Evolutionary conservation across 2,113 vertebrate genomes (phyloP).

Genomic region (Pollimyrus isidori): DNA sequence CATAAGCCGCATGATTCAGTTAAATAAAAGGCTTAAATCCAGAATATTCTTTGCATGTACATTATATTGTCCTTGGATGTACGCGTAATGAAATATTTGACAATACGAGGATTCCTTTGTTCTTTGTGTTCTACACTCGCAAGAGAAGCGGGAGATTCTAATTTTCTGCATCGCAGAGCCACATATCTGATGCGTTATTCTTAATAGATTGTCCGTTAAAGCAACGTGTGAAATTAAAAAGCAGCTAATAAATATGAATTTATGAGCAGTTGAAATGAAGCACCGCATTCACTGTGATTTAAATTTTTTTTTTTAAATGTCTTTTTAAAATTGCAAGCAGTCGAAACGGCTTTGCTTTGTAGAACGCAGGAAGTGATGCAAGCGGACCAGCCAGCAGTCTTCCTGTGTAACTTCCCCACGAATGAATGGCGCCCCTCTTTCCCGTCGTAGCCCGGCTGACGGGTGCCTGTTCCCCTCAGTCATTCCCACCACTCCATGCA

Average conservation of each 20-base stretch:
- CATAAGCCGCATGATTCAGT: neutral
- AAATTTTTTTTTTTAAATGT: neutral
- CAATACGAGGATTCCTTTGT: neutral
- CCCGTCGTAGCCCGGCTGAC: conserved; percentile 36
- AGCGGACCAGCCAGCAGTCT: conserved; percentile 33
- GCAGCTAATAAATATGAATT: conserved; percentile 14
- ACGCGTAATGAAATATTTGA: neutral
- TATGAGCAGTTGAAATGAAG: conserved; percentile 25
- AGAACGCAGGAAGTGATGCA: neutral
- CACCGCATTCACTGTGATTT: neutral
- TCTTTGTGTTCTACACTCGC: neutral
- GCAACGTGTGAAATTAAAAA: conserved; percentile 34
- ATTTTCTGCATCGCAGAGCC: conserved; percentile 42
- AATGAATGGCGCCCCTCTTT: conserved; percentile 47
- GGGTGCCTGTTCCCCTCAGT: conserved; percentile 32
- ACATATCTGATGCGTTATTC: conserved; percentile 35
- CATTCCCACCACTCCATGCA: conserved; percentile 25
- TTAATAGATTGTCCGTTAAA: conserved; percentile 38
- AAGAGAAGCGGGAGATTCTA: neutral
- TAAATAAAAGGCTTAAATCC: neutral
- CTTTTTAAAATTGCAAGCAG: conserved; percentile 37
- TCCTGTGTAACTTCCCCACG: conserved; percentile 54
- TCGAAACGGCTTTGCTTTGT: conserved; percentile 40
- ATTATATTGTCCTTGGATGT: neutral
- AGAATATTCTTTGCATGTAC: neutral